Base-by-base conservation (phyloP, 2,113 vertebrate species). In the Microcebus jonahi region DNA sequence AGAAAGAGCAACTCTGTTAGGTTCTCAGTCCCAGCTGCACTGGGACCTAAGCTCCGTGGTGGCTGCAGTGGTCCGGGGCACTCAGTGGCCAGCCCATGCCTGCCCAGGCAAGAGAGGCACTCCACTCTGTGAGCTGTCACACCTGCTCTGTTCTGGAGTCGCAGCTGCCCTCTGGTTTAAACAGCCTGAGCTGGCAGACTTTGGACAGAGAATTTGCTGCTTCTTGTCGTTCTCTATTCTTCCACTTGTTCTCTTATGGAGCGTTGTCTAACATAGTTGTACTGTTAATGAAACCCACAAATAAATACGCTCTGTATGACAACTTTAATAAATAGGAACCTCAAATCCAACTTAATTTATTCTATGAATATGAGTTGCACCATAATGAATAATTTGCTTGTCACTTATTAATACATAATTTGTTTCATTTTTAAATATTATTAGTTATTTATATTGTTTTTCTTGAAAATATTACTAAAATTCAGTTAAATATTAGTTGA, bases 371-470 rank as follows among this genome's bases (percentile, higher is more conserved):
- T 95, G 96, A 98, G 89, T 61, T 81, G 83, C 79, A n/a, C 59
- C 20, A 17, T 97, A 96, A 96, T 96, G 96, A 93, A 95, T 97
- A 96, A 96, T 97, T 97, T 97, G 34, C 82, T 97, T 97, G 50
- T 89, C 92, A 97, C 75, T 88, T 97, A 92, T 88, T 97, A 97
- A 95, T 97, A 97, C 96, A 96, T 95, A 81, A 95, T 70, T 80
- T 97, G 88, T 97, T 98, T 88, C 79, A 94, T 97, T 98, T 97
- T 89, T 95, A 97, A 97, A 94, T 79, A 83, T 88, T 94, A 50
- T 89, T 90, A 97, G 84, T 77, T 98, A 73, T 97, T 98, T 97
- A 85, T 97, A 83, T 76, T 88, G 79, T 15, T 34, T 68, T 42
- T 63, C 95, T 97, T 97, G 85, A 70, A 94, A 93, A 59, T 50